Base-by-base conservation (phyloP, 2,888 invertebrate species). In the Megastigmus dorsalis region DNA sequence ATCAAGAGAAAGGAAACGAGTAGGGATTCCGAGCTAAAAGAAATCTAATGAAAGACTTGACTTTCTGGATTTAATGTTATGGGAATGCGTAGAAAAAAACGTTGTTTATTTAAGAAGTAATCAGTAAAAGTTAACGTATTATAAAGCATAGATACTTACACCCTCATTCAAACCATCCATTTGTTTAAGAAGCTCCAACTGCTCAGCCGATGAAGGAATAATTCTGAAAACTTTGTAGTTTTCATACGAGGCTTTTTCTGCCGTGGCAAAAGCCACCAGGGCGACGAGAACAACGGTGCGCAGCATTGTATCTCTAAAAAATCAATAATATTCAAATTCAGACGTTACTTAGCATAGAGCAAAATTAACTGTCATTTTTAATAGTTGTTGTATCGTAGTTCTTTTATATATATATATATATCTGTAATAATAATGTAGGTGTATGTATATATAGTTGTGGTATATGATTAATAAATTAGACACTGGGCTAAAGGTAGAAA, bases 141-240 rank as follows among this genome's bases (percentile, higher is more conserved):
- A 45, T 9, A 20, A n/a, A 18, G 20, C 18, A 45, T 20, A 2
- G 33, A 38, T 23, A 77, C 77, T 75, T 36, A 77, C 77, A n/a
- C 57, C 69, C 3, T 45, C 36, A 1, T 50, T 18, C 6, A 28
- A 13, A 33, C 18, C n/a, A 48, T 74, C 62, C 3, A 77, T n/a
- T 23, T 75, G 50, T 9, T 48, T 72, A n/a, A 77, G 63, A 23
- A 74, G 36, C 28, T 89, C 80, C 1, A 92, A 85, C 76, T 92
- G 90, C 26, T 88, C 82, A 23, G 89, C 87, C 10, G 88, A 88
- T 41, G 83, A 78, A 0, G 92, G 91, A 1, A 84, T 83, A 3
- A 93, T 86, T 82, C 91, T 90, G 79, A 90, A 93, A n/a, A 93
- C 88, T 18, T 90, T 90, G 78, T 91, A 92, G 20, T 91, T 91